phyloP scores from a whole-genome alignment of 2,113 vertebrate species.

The Melanotaenia duboulayi region DNA sequence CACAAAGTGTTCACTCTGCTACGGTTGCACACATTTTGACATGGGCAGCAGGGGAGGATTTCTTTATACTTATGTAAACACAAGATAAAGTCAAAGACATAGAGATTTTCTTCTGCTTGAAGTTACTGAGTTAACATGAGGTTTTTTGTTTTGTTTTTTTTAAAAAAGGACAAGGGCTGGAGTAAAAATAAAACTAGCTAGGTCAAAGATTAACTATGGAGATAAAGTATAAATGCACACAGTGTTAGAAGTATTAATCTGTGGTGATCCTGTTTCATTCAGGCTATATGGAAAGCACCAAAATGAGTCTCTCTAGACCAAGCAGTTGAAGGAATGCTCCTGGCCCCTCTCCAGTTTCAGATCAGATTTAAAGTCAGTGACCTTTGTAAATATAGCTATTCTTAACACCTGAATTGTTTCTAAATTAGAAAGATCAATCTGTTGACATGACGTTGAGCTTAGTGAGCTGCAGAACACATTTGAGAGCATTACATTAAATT shows the following conservation, averaged over 20 bases:
- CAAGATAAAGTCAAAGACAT: slow-evolving; percentile 37
- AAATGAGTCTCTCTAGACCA: slow-evolving; percentile 38
- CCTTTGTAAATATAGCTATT: slow-evolving; percentile 58
- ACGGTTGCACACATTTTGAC: slow-evolving; percentile 65
- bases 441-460: slow-evolving; percentile 20
- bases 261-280: slow-evolving; percentile 9
- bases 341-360: slow-evolving; percentile 51
- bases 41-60: slow-evolving; percentile 56
- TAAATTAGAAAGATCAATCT: slow-evolving; percentile 17
- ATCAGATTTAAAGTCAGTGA: slow-evolving; percentile 48
- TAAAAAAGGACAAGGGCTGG: neutral
- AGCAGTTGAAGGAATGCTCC: slow-evolving; percentile 42
- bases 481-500: neutral
- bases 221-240: slow-evolving; percentile 3
- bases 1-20: slow-evolving; percentile 67
- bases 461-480: slow-evolving; percentile 7
- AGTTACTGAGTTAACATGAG: slow-evolving; percentile 45
- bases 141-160: no score
- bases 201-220: slow-evolving; percentile 32
- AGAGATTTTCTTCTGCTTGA: slow-evolving; percentile 29
- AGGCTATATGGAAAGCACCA: slow-evolving; percentile 10
- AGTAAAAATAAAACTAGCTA: slow-evolving; percentile 9
- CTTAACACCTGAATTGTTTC: slow-evolving; percentile 59
- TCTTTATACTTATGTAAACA: slow-evolving; percentile 51
- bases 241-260: slow-evolving; percentile 12